These are phyloP conservation scores for Oasisia sp. DNA, from an alignment of 2,888 invertebrate species.

Conservation along the genomic window DNA sequence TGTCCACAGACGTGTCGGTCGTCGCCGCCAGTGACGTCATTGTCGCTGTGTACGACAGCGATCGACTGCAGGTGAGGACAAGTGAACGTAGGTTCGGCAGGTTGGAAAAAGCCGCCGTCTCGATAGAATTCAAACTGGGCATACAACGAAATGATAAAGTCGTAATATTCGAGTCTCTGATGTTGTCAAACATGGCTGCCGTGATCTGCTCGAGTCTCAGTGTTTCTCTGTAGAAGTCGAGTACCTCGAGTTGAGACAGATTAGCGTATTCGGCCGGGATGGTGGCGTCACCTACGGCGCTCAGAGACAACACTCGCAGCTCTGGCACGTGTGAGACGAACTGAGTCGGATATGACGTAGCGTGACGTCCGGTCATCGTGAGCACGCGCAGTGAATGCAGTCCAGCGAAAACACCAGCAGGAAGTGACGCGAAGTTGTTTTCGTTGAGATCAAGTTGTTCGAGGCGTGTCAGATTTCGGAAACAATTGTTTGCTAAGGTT, in stretches of 20 bases:
- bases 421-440: not conserved
- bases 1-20: not conserved
- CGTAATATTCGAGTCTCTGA: not conserved
- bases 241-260: not conserved
- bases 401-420: not conserved
- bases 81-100: not conserved
- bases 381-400: constrained; percentile 6
- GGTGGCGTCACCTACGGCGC: not conserved
- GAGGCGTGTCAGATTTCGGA: not conserved
- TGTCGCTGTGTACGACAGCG: not conserved
- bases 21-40: not conserved
- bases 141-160: not conserved
- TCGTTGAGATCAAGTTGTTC: not conserved
- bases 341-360: not conserved
- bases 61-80: not conserved
- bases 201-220: not conserved
- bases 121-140: not conserved
- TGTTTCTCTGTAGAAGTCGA: not conserved
- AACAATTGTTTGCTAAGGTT: not conserved
- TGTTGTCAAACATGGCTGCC: not conserved
- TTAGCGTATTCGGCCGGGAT: not conserved
- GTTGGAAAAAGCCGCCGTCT: not conserved
- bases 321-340: not conserved
- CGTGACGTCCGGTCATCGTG: not conserved
- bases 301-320: too few relatives aligned